phyloP scores from a whole-genome alignment of 2,113 vertebrate species.

The Cyprinus carpio region DNA sequence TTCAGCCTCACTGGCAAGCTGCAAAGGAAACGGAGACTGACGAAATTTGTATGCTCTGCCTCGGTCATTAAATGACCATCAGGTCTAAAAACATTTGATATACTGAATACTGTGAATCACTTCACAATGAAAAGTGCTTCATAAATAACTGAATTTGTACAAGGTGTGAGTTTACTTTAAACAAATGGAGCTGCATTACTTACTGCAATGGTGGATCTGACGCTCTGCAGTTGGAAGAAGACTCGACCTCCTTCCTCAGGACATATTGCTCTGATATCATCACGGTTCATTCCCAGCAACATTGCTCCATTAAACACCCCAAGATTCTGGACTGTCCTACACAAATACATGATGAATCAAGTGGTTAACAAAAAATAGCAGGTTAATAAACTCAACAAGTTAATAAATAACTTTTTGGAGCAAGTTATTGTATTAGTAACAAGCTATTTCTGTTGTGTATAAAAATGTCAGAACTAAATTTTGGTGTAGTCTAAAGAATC shows the following conservation, averaged over 20 bases:
- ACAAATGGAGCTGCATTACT: slow-evolving; percentile 11
- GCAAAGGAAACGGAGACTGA: slow-evolving; percentile 27
- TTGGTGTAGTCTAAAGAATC: background rate
- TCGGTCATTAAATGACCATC: background rate
- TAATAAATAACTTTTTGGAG: background rate
- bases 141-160: background rate
- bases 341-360: background rate
- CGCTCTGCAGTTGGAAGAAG: slow-evolving; percentile 79
- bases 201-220: slow-evolving; percentile 76
- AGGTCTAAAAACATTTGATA: background rate
- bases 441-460: background rate
- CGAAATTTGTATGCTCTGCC: background rate
- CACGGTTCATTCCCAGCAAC: slow-evolving; percentile 79
- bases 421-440: background rate
- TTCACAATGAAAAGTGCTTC: background rate
- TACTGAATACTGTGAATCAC: background rate
- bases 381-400: background rate
- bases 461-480: background rate
- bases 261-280: slow-evolving; percentile 78
- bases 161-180: background rate
- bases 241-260: slow-evolving; percentile 82
- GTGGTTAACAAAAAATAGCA: background rate
- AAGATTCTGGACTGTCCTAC: slow-evolving; percentile 80
- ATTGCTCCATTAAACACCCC: slow-evolving; percentile 79
- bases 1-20: slow-evolving; percentile 73